These are phyloP conservation scores for Sebastes iracundus DNA, from an alignment of 2,797 vertebrate species.

Conservation along the genomic window DNA sequence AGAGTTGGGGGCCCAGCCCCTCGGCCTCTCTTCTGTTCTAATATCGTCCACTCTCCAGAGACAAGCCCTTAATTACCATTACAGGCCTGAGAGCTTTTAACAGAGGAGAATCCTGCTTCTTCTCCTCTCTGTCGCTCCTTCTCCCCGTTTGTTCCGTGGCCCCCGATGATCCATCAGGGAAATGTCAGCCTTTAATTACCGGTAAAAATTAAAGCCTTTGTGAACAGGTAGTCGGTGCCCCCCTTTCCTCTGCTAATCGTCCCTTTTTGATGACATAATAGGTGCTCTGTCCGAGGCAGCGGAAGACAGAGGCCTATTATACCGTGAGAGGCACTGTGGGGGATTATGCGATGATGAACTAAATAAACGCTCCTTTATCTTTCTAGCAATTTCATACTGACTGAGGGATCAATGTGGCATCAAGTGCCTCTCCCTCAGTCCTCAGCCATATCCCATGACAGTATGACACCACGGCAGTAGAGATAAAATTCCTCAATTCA, in stretches of 20 bases:
- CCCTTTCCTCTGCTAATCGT: constrained; percentile 71
- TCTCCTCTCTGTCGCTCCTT: constrained; percentile 56
- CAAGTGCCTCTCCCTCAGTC: constrained; percentile 13
- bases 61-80: constrained; percentile 76
- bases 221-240: constrained; percentile 79
- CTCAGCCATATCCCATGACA: background rate
- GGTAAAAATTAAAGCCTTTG: constrained; percentile 75
- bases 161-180: constrained; percentile 72
- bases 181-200: constrained; percentile 83
- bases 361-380: constrained; percentile 60
- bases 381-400: constrained; percentile 31
- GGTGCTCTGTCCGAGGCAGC: constrained; percentile 60
- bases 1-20: constrained; percentile 44
- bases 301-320: constrained; percentile 57
- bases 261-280: constrained; percentile 83
- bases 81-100: constrained; percentile 75
- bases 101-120: constrained; percentile 66
- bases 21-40: constrained; percentile 61
- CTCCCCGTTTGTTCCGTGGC: constrained; percentile 70
- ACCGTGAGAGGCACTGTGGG: constrained; percentile 32
- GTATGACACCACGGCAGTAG: background rate
- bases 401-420: constrained; percentile 6
- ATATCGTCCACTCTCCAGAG: constrained; percentile 70
- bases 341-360: constrained; percentile 56
- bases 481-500: constrained; percentile 1